Base-by-base conservation (phyloP, 2,888 invertebrate genomes). In the Dione juno region DNA sequence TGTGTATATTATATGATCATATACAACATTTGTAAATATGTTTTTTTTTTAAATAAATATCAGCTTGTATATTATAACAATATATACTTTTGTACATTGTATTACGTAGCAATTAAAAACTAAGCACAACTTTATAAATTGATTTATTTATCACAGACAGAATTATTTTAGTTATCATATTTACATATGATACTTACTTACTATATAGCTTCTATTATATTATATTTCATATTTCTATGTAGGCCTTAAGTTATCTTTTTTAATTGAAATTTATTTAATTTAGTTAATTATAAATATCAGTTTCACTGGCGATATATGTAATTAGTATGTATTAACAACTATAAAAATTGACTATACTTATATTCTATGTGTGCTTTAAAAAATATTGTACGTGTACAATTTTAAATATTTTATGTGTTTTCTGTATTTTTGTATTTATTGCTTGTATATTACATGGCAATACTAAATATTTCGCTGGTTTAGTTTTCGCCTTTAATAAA, bases 121-220 rank as follows among this genome's bases (percentile, higher is more conserved):
- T 64, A 50, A 65, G 37, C 52, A 52, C 65, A 40, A 65, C 52
- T 35, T 65, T 52, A 65, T 37, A 19, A 37, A 65, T 52, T 52
- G 52, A 65, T 52, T 40, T 65, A 50, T 65, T 40, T 52, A 65
- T 65, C 40, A 65, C 45, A 65, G 52, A 52, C 40, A 28, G 41
- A 21, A 43, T 43, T 59, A 43, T n/a, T 54, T 54, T n/a, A 54
- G 10, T 14, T 54, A 54, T 35, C 2, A 35, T 45, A 45, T 35
- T 48, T 48, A 19, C 9, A 54, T 35, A 14, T 54, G 54, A 14
- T 54, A 1, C 35, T 54, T n/a, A 35, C 3, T n/a, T n/a, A 5
- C 45, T 6, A 45, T n/a, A n/a, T 45, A 45, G 14, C n/a, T 6
- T 6, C n/a, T n/a, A 48, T n/a, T 19, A 35, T 35, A 35, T 54